Evolutionary conservation across 2,888 invertebrate species (phyloP).

Genomic region (Blera fallax): DNA sequence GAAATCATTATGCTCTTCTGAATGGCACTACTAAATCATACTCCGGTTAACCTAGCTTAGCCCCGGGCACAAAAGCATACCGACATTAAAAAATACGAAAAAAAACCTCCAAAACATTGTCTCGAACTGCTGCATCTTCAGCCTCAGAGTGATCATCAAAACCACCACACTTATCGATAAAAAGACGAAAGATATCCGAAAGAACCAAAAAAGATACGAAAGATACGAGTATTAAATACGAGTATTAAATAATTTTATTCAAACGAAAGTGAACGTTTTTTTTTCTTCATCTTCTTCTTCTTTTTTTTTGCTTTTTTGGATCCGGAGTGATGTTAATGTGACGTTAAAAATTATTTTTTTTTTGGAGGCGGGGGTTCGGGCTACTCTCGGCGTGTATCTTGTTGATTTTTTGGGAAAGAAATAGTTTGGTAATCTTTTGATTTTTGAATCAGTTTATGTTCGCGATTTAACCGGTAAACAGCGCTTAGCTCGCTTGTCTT

Average conservation of each 20-base stretch:
- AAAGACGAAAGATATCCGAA: constrained; percentile 10
- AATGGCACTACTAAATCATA: constrained; percentile 41
- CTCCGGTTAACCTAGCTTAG: background rate
- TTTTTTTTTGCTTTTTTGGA: constrained; percentile 20
- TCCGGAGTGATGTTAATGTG: constrained; percentile 53
- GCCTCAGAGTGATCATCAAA: background rate
- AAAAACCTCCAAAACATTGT: background rate
- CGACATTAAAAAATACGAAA: background rate
- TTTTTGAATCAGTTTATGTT: constrained; percentile 67
- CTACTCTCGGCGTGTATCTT: constrained; percentile 51
- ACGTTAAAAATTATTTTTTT: constrained; percentile 14
- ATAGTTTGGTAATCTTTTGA: constrained; percentile 65
- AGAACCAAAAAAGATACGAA: constrained; percentile 24
- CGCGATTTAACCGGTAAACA: constrained; percentile 70
- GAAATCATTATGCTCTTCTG: constrained; percentile 28
- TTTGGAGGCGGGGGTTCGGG: constrained; percentile 43
- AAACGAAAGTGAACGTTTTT: constrained; percentile 70
- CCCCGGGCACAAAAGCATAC: background rate
- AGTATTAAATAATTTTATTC: constrained; percentile 64
- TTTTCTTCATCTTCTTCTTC: constrained; percentile 20
- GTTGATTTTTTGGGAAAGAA: constrained; percentile 45
- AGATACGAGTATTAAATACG: constrained; percentile 6
- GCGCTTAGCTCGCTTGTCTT: constrained; percentile 36
- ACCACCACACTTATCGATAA: constrained; percentile 43
- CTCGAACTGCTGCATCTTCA: constrained; percentile 8